Conservation (phyloP, 2,113 vertebrate species). For the Cinclus cinclus region DNA sequence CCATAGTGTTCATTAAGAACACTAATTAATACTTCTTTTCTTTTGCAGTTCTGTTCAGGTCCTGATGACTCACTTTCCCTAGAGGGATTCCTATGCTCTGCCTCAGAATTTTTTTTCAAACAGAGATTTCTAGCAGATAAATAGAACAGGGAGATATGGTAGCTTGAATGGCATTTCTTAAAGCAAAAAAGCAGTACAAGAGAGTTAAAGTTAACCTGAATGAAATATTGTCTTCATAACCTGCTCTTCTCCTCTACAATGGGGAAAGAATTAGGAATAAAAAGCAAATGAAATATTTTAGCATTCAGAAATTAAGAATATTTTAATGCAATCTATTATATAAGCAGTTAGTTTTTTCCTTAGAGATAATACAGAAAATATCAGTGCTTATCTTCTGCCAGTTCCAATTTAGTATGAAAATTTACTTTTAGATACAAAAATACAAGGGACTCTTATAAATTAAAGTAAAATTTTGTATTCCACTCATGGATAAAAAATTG, state of each 20-base stretch:
- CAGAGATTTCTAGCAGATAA: background rate
- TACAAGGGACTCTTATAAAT: background rate
- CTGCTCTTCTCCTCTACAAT: fast-evolving
- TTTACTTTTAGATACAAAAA: background rate
- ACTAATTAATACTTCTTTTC: background rate
- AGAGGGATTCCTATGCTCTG: background rate
- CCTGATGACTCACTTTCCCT: background rate
- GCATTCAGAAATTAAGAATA: background rate
- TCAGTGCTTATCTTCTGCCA: background rate
- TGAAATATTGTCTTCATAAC: background rate
- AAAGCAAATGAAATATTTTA: background rate
- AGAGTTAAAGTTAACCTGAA: background rate
- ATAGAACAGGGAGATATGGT: background rate
- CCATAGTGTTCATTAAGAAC: background rate
- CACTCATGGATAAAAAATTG: background rate
- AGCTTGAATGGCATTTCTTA: background rate
- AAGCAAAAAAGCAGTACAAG: background rate
- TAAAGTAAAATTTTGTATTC: background rate
- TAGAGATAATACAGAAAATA: background rate
- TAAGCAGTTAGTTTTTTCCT: background rate
- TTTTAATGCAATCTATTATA: background rate
- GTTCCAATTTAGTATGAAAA: background rate
- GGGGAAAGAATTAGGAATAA: background rate
- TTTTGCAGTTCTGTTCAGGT: background rate
- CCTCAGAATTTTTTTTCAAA: background rate